Base-by-base conservation (phyloP, 2,113 vertebrate genomes). In the Pluvialis apricaria region DNA sequence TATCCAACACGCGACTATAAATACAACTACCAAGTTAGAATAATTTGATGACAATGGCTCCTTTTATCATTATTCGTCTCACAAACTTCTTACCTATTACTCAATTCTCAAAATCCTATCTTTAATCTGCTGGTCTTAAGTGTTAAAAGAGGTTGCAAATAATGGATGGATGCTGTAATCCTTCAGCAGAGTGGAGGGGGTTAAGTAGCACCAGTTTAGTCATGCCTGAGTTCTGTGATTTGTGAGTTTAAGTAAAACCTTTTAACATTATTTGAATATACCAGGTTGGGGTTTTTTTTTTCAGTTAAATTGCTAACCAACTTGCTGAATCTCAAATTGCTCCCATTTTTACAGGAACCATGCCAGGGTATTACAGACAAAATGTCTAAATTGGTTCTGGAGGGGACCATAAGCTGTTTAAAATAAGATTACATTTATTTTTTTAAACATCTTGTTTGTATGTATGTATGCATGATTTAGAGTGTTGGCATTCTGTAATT, bases 351-450 rank as follows among this genome's bases (percentile, higher is more conserved):
- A 94, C 72, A 96, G 96, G 94, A 98, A 96, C 44, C 68, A 88
- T 96, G 95, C 91, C 94, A 97, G 92, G 55, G 64, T 95, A 98
- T 96, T 97, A 97, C 94, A 97, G 92, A 91, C 75, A 97, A 98
- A 98, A 98, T 92, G 93, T 85, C 91, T 97, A 98, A 97, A 97
- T 97, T 97, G 94, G 96, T 98, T 97, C 97, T 97, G 86, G 88
- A 97, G 91, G 77, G 77, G 88, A 96, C 88, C 82, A 94, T 96
- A 96, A 94, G 71, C 31, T 77, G 88, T 97, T 97, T 97, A 97
- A 98, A 98, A 97, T 97, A 98, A 97, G 95, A 97, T 97, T 98
- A 97, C 82, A 91, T 98, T 97, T 97, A 96, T 96, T 98, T 98
- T 90, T 97, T 97, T 83, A 96, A 98, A 96, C 95, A 96, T 93